Evolutionary conservation across 1,140 invertebrate species (phyloP).

Genomic region (Philotrypesis tridentata): DNA sequence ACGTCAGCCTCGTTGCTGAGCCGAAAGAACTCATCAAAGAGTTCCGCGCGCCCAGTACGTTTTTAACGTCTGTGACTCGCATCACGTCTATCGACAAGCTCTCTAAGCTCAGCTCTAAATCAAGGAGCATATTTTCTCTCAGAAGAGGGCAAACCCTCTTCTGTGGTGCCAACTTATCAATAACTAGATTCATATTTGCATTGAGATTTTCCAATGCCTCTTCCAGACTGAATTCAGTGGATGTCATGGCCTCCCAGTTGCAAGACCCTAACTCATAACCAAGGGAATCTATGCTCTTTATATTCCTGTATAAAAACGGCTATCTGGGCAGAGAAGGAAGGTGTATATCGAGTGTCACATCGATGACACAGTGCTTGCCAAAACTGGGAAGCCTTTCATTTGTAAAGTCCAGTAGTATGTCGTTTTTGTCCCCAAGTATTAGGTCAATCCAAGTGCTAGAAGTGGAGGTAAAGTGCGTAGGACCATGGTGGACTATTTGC

Average conservation of each 20-base stretch:
- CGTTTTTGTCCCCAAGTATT: neutral
- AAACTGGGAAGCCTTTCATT: neutral
- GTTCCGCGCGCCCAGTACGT: neutral
- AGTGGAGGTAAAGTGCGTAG: neutral
- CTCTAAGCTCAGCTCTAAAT: too few relatives aligned
- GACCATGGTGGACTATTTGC: neutral
- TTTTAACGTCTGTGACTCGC: neutral
- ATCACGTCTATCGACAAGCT: neutral
- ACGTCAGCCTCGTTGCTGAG: neutral
- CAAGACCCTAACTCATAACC: neutral
- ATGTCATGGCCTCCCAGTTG: neutral
- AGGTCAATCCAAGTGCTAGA: constrained; percentile 1
- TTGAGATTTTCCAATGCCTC: neutral
- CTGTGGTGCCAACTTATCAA: neutral
- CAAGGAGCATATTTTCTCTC: too few relatives aligned
- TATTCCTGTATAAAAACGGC: neutral
- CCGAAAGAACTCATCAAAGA: neutral
- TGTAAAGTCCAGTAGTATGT: neutral
- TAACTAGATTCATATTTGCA: neutral
- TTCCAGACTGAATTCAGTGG: too few relatives aligned
- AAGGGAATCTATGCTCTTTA: neutral
- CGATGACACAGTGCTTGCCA: neutral
- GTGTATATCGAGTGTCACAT: neutral
- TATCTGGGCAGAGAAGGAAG: neutral
- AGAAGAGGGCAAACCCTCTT: too few relatives aligned